Evolutionary conservation across 2,113 vertebrate genomes (phyloP).

Genomic region (Pagrus major): DNA sequence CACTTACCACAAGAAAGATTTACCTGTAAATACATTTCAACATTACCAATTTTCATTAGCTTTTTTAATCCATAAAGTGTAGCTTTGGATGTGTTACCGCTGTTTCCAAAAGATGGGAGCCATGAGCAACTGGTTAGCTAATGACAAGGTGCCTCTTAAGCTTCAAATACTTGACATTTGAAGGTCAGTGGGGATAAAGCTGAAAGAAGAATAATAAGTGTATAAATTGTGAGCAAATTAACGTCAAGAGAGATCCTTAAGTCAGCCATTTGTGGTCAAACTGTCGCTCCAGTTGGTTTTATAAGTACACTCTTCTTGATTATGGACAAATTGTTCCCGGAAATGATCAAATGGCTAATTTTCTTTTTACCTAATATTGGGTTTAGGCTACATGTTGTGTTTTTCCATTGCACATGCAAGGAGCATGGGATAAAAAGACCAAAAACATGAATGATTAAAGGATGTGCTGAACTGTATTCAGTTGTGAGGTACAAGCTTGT

Average conservation of each 20-base stretch:
- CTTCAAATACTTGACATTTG: not conserved
- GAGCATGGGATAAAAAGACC: not conserved
- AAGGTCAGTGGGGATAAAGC: conserved; percentile 15
- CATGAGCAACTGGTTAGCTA: not conserved
- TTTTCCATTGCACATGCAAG: not conserved
- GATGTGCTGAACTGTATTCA: conserved; percentile 5
- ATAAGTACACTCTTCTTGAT: conserved; percentile 18
- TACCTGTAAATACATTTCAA: not conserved
- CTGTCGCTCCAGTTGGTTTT: not conserved
- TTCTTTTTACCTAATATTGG: no score
- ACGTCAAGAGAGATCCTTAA: conserved; percentile 3
- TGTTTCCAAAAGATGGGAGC: not conserved
- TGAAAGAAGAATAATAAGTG: not conserved
- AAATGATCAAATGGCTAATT: not conserved
- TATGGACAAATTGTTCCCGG: not conserved
- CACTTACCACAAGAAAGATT: not conserved
- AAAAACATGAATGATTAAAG: conserved; percentile 14
- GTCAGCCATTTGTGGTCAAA: not conserved
- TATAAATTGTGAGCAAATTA: not conserved
- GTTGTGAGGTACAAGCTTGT: not conserved
- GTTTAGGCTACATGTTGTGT: not conserved
- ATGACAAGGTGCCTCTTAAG: conserved; percentile 1
- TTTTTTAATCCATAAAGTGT: not conserved
- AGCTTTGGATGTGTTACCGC: not conserved
- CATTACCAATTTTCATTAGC: not conserved